Evolutionary conservation across 2,797 vertebrate species (phyloP), one percentile per base, ranked within the genome.

Genomic region (Pelochelys cantorii): DNA sequence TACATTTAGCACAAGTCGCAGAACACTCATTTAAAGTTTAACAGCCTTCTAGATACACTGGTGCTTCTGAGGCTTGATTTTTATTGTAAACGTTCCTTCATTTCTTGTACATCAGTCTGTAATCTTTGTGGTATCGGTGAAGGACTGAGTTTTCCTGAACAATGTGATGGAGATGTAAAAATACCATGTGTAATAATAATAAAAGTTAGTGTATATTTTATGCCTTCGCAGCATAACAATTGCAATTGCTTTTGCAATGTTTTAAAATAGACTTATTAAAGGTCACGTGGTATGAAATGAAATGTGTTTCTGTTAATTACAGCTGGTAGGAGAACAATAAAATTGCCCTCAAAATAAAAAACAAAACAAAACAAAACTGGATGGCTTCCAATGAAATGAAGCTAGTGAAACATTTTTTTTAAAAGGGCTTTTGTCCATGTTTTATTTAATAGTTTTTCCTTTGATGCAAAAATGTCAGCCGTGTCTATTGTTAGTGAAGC

Each of bases 101-200:
- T 86, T 92, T 95, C 23, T 23, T 52, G 0, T 81, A 68, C 3
- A 86, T 89, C 37, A 71, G 2, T 29, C 2, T 52, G 2, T 89
- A 86, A 52, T 57, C 92, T 88, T 91, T 52, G 87, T 6, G 23
- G 23, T 85, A 1, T 84, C 13, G 11, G 83, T 14, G 34, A 22
- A 85, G 78, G 85, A 14, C 88, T 86, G 87, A 89, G 84, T 13
- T n/a, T 86, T 88, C 29, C 11, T 27, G 68, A 93, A 48, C 52
- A 82, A 25, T 31, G 11, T 7, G 23, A 48, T 2, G 37, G 48
- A 83, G 77, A 77, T 5, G 6, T 13, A 62, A 86, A 31, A 0
- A 0, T 5, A 62, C 83, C 34, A 74, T 88, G 83, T 93, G 54
- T 3, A 48, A 4, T 59, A 48, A 3, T 56, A 31, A 10, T 89